phyloP scores from a whole-genome alignment of 1,140 invertebrate genomes.

The Adoxophyes honmai region DNA sequence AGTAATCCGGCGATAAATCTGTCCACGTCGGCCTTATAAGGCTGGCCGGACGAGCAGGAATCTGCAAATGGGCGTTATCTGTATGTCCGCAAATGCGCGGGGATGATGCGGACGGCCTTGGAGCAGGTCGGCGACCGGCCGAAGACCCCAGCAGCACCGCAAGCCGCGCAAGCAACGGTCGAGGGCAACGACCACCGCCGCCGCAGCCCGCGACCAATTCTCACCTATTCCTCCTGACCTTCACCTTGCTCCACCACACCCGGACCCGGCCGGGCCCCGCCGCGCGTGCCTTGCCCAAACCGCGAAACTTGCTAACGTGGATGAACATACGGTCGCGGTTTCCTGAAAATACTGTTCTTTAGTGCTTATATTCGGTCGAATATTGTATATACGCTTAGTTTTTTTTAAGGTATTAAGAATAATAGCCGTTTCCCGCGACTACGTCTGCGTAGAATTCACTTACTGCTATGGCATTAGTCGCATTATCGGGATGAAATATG shows the following conservation, averaged over 20 bases:
- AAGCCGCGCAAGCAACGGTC: slow-evolving; percentile 63
- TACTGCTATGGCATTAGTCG: too few relatives aligned
- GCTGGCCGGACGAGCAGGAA: slow-evolving; percentile 29
- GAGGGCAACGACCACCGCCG: slow-evolving; percentile 68
- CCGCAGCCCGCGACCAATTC: slow-evolving; percentile 38
- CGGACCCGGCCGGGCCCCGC: slow-evolving; percentile 25
- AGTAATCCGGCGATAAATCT: slow-evolving; percentile 16
- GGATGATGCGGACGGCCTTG: slow-evolving; percentile 73
- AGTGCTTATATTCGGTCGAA: too few relatives aligned
- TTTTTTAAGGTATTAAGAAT: too few relatives aligned
- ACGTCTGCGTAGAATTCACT: too few relatives aligned
- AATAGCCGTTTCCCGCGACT: too few relatives aligned
- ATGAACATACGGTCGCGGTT: too few relatives aligned
- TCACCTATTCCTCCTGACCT: slow-evolving; percentile 56
- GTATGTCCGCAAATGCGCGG: slow-evolving; percentile 45
- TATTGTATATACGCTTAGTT: too few relatives aligned
- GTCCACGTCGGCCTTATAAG: slow-evolving; percentile 18
- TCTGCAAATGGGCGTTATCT: slow-evolving; percentile 52
- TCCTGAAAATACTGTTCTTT: too few relatives aligned
- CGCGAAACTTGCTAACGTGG: too few relatives aligned
- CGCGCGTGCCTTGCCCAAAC: neutral
- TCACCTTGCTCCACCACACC: slow-evolving; percentile 41
- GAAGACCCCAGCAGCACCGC: slow-evolving; percentile 72
- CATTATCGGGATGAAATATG: too few relatives aligned
- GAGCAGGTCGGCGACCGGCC: slow-evolving; percentile 69